Evolutionary conservation across 2,888 invertebrate species (phyloP), one percentile per base, ranked within the genome.

Genomic region (Rambutsinella grinnellia): DNA sequence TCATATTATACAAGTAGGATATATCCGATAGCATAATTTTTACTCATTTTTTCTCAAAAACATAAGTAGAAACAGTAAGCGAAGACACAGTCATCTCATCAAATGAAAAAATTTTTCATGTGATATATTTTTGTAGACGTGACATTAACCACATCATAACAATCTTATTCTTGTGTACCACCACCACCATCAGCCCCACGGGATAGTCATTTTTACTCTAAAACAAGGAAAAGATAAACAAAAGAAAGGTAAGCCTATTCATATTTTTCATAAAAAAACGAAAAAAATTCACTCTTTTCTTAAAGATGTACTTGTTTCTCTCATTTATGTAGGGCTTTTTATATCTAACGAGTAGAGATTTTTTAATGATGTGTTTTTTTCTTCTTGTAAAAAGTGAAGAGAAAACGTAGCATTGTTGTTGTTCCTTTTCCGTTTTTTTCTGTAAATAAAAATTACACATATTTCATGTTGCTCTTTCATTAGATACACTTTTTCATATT

Each of bases 161-260:
- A 36, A 21, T 58, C 27, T 53, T 21, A 49, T 72, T 71, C 57
- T 72, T 66, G 60, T 66, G 66, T 58, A 72, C 65, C 46, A 13
- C 36, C 36, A 36, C 36, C 36, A 36, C 13, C 60, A 68, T 26
- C 68, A 57, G 51, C 71, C 56, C 58, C 57, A 27, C 24, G 63
- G 71, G 58, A 71, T 54, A 70, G 56, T 63, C 62, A 56, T 56
- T 63, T 57, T 70, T 62, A 70, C 54, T 63, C 57, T 57, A 65
- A 72, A 51, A 51, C 57, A 58, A 65, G 58, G 71, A 47, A 65
- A 65, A 66, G n/a, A 60, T 60, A 72, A 58, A 66, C 71, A 36
- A 36, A 49, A 54, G 72, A 60, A 63, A 72, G 72, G 72, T 72
- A 72, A 72, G 72, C 66, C 72, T 72, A 60, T 72, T 72, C 54